Conservation (phyloP, 2,113 vertebrate genomes). For the Mobula birostris region DNA sequence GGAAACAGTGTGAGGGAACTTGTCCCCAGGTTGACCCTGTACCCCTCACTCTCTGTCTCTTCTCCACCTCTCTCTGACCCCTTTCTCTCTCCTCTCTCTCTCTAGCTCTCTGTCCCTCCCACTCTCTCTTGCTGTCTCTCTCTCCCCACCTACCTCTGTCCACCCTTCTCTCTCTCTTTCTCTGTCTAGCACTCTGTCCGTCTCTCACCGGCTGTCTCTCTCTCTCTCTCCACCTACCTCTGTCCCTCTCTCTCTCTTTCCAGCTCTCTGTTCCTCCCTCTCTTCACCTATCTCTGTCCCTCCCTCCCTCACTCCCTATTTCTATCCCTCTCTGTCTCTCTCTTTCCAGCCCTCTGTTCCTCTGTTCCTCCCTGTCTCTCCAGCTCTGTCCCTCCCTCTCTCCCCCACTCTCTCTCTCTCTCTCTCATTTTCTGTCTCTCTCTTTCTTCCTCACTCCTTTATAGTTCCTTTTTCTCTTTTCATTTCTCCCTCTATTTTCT, state of each 20-base stretch:
- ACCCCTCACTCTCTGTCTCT: too few species aligned
- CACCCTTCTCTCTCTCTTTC: too few species aligned
- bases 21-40: too few species aligned
- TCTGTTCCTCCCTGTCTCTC: too few species aligned
- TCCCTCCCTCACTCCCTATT: background rate
- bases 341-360: conserved; percentile 6
- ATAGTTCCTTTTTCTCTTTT: conserved; percentile 43
- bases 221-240: background rate
- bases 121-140: too few species aligned
- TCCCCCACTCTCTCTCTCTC: background rate
- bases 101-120: too few species aligned
- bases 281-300: conserved; percentile 16
- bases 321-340: background rate
- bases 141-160: too few species aligned
- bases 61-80: too few species aligned
- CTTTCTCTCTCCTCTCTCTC: too few species aligned
- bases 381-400: background rate
- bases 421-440: background rate
- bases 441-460: conserved; percentile 43
- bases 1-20: too few species aligned
- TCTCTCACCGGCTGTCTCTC: background rate
- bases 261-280: conserved; percentile 28
- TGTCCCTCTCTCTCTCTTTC: too few species aligned
- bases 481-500: conserved; percentile 47
- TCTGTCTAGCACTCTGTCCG: too few species aligned